These are phyloP conservation scores for Phengaris alcon DNA, from an alignment of 2,888 invertebrate genomes.

Conservation along the genomic window DNA sequence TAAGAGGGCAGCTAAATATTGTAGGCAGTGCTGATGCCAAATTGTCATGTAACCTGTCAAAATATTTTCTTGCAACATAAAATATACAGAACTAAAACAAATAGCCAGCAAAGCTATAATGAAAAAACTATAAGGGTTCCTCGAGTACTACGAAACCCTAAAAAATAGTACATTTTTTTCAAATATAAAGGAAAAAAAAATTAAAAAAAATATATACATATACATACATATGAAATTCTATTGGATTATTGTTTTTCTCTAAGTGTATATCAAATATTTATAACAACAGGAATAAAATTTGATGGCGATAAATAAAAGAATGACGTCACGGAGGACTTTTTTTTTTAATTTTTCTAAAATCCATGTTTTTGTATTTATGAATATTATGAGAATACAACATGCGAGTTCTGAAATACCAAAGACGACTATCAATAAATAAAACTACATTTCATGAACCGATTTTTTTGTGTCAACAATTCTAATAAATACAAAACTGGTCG, in stretches of 20 bases:
- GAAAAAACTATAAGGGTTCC: too few relatives aligned
- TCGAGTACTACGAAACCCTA: too few relatives aligned
- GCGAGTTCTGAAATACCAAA: constrained; percentile 1
- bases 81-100: too few relatives aligned
- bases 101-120: too few relatives aligned
- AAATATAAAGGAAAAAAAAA: neutral
- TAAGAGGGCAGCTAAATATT: too few relatives aligned
- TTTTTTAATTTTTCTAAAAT: constrained; percentile 23
- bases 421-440: constrained; percentile 12
- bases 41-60: too few relatives aligned
- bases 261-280: neutral
- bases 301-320: neutral
- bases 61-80: too few relatives aligned
- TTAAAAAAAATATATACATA: too few relatives aligned
- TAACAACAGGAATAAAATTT: too few relatives aligned
- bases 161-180: neutral
- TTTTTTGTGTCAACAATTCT: neutral
- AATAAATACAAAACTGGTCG: neutral
- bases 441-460: constrained; percentile 1
- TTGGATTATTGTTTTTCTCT: neutral
- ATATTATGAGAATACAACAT: constrained; percentile 25
- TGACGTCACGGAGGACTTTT: constrained; percentile 21
- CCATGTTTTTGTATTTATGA: constrained; percentile 18
- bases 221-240: too few relatives aligned
- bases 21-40: too few relatives aligned